Evolutionary conservation across 1,140 invertebrate genomes (phyloP), one percentile per base, ranked within the genome.

Genomic region (Yoshiicerus persimilis): DNA sequence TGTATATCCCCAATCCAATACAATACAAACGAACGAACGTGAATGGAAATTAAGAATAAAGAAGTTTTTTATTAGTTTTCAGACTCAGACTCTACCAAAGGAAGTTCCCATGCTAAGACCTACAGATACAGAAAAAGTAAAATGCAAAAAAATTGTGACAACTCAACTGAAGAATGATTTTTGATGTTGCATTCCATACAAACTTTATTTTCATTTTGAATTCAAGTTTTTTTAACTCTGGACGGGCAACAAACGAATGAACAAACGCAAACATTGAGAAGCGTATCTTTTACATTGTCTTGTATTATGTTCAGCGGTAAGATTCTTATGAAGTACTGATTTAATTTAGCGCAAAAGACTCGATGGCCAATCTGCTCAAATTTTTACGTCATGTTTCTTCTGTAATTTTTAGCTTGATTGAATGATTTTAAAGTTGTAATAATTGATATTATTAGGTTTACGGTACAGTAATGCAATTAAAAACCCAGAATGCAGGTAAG

Each of bases 211-310:
- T 80, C 75, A 36, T 80, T 36, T 80, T 80, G 75, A 36, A 36
- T 80, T 80, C 34, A 80, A 36, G 75, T 80, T 80, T 34, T 80
- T 77, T 86, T 62, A 23, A 86, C 62, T 36, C 56, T 86, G 85
- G 85, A 86, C 85, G 85, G 85, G 85, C 85, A 86, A 86, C 85
- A 86, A 86, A 86, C 56, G 47, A 86, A 86, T 86, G 85, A 86
- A 86, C 85, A 86, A 64, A 86, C 62, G 56, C 56, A 62, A 86
- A 86, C 62, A 66, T 86, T 64, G 85, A 86, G 85, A 86, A 86
- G 85, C 85, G 85, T 86, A 86, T 86, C 41, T 86, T 86, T 86
- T 86, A 86, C 85, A 64, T 86, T 86, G 85, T 86, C 62, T 86
- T 86, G 85, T 86, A 34, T 80, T 80, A 80, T 80, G 30, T 80